Conservation (phyloP, 2,113 vertebrate species). For the Upupa epops region DNA sequence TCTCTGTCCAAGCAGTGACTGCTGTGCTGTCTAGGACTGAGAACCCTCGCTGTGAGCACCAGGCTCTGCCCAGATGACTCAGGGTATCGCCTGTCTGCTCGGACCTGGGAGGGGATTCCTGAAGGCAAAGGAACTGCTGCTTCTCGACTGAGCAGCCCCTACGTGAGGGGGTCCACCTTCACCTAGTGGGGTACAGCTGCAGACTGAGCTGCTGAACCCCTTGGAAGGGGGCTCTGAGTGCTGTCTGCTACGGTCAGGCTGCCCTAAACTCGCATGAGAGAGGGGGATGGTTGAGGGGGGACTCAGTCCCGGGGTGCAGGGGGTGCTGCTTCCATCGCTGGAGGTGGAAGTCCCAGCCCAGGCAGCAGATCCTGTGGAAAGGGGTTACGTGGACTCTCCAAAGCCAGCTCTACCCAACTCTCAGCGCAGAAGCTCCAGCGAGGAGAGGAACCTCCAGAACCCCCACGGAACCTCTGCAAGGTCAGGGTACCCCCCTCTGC, state of each 20-base stretch:
- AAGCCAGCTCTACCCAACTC: background rate
- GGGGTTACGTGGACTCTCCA: background rate
- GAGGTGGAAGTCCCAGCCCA: background rate
- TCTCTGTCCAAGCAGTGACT: background rate
- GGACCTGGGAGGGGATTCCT: background rate
- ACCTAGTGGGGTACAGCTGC: too few relatives aligned
- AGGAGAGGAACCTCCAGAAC: background rate
- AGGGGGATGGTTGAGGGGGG: background rate
- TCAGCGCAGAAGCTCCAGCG: background rate
- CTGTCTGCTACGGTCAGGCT: background rate
- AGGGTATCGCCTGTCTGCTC: background rate
- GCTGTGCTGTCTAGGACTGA: background rate
- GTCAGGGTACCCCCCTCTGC: background rate
- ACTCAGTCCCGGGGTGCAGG: background rate
- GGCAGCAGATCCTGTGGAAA: background rate
- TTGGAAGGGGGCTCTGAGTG: background rate
- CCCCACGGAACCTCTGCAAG: background rate
- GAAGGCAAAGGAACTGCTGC: background rate
- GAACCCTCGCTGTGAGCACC: background rate
- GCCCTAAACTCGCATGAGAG: background rate
- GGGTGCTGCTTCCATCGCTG: background rate
- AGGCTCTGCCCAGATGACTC: background rate
- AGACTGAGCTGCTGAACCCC: accelerated
- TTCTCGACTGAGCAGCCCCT: background rate
- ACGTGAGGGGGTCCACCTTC: background rate